A percentile compares a stretch with the other conserved stretches of the same genome.
Evolutionary conservation across 2,797 vertebrate genomes (phyloP).

Genomic region (Halcyon chelicuti): DNA sequence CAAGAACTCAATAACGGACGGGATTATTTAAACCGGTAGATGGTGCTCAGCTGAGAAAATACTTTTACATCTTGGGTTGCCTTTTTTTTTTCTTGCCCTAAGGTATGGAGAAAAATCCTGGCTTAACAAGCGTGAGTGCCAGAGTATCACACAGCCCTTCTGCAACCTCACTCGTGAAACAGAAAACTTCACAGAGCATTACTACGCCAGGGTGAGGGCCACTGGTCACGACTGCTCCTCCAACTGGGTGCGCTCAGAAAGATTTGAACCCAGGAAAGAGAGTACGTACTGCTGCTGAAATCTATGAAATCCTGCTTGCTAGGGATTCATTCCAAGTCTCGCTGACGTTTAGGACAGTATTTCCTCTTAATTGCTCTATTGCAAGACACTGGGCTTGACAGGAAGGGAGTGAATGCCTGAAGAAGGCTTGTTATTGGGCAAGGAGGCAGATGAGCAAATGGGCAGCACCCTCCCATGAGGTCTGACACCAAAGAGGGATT

Average conservation of each 20-base stretch:
- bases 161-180: slow-evolving; percentile 79
- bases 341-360: no score
- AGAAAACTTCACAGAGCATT: slow-evolving; percentile 43
- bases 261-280: slow-evolving; percentile 70
- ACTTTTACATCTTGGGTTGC: not conserved
- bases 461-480: not conserved
- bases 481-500: not conserved
- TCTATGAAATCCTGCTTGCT: not conserved
- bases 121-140: slow-evolving; percentile 73
- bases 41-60: not conserved
- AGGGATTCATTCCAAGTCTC: no score
- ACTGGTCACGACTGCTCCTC: not conserved
- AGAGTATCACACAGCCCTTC: slow-evolving; percentile 60
- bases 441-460: not conserved
- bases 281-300: slow-evolving; percentile 64
- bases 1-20: not conserved
- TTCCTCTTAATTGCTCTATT: rapidly evolving
- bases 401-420: not conserved
- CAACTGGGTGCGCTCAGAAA: slow-evolving; percentile 38
- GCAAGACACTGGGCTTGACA: not conserved
- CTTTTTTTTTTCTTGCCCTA: not conserved
- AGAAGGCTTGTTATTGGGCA: not conserved
- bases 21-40: not conserved
- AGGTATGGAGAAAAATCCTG: slow-evolving; percentile 79
- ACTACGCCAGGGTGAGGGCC: slow-evolving; percentile 72